Evolutionary conservation across 1,140 invertebrate genomes (phyloP).

Genomic region (Pachyrhynchus sulphureomaculatus): DNA sequence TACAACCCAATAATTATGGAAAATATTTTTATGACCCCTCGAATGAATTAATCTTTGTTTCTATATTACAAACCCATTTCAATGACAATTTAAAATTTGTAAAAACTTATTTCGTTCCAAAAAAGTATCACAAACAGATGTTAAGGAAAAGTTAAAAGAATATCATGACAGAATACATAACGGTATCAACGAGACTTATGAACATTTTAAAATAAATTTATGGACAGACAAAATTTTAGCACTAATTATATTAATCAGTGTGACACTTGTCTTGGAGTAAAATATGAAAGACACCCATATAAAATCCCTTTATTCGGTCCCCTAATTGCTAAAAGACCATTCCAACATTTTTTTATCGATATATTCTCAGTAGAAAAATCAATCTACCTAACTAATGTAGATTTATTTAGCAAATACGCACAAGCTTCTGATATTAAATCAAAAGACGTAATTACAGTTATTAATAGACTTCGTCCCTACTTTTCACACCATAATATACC

Average conservation of each 20-base stretch:
- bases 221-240: neutral
- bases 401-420: conserved; percentile 20
- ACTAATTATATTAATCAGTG: neutral
- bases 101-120: too few relatives aligned
- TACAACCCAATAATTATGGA: too few relatives aligned
- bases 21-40: too few relatives aligned
- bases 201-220: neutral
- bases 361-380: neutral
- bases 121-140: too few relatives aligned
- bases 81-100: too few relatives aligned
- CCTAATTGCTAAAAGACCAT: neutral
- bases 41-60: too few relatives aligned
- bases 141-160: too few relatives aligned
- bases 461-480: too few relatives aligned
- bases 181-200: neutral
- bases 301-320: neutral
- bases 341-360: neutral
- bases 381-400: neutral
- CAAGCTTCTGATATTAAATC: too few relatives aligned
- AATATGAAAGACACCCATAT: neutral
- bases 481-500: too few relatives aligned
- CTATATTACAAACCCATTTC: too few relatives aligned
- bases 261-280: neutral
- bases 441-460: too few relatives aligned
- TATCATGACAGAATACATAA: neutral